Base-by-base conservation (phyloP, 1,140 invertebrate species). In the Scylla paramamosain region DNA sequence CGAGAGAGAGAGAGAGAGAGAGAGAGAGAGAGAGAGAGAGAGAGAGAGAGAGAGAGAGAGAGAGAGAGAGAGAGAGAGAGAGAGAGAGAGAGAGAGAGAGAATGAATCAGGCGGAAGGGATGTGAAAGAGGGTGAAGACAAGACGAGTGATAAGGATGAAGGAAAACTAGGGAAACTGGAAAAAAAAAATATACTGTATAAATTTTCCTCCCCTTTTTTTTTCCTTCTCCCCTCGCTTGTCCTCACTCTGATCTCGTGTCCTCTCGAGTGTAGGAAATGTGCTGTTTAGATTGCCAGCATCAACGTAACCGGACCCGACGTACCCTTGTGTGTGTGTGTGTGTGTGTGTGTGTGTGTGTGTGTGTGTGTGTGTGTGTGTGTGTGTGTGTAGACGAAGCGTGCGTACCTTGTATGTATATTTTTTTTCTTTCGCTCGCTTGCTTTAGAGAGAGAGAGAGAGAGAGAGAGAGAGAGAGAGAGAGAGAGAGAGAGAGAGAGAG, bases 81-180 rank as follows among this genome's bases (percentile, higher is more conserved):
- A 84, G 83, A 84, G 83, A 84, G 83, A 25, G 83, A 84, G 83
- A 84, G 83, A 84, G 83, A 84, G 83, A 84, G 83, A 25, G 83
- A 31, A 25, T 8, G 83, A 8, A 25, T 7, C 4, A 31, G 83
- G 6, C 6, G 83, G 20, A 31, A 25, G 83, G 83, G n/a, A 6
- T 6, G n/a, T 84, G 31, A 6, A 4, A 8, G 31, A 31, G 83
- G 83, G n/a, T n/a, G 20, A 31, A 31, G 83, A 6, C 6, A 31
- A 8, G n/a, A n/a, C 6, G 25, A 31, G 83, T 6, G 20, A 25
- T 6, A 4, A 84, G 83, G 4, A 31, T 6, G 31, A 28, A 31
- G 6, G 83, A n/a, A 29, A 83, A n/a, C 20, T 83, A n/a, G 77
- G 77, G 7, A 39, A 39, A 39, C 39, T 39, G 39, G 39, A 39